Evolutionary conservation across 92 coral and sea anemone genomes (phyloP).

Genomic region (Parazoanthus darwini): DNA sequence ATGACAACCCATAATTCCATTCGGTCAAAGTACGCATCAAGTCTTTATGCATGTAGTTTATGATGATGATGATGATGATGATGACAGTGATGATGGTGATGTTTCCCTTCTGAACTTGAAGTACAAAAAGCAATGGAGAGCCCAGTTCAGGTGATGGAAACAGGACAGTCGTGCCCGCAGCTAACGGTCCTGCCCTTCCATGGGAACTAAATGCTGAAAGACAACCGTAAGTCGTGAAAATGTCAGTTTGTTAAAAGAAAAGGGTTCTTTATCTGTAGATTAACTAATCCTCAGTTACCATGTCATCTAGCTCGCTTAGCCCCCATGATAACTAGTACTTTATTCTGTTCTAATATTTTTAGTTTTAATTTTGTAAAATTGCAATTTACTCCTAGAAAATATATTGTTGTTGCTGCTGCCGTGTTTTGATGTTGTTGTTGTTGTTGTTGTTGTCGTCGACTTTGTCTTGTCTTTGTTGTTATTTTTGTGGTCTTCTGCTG

Average conservation of each 20-base stretch:
- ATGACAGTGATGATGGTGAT: neutral
- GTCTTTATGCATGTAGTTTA: neutral
- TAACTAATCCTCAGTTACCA: too few species aligned
- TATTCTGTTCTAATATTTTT: too few species aligned
- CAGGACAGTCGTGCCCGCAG: conserved; percentile 40
- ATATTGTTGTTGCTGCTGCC: too few species aligned
- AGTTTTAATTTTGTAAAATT: too few species aligned
- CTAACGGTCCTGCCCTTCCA: conserved; percentile 76
- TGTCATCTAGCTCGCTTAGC: too few species aligned
- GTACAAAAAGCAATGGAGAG: conserved; percentile 57
- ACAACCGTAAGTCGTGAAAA: conserved; percentile 65
- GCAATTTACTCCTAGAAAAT: too few species aligned
- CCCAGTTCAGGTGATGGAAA: conserved; percentile 56
- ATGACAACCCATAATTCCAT: too few species aligned
- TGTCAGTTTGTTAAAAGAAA: neutral
- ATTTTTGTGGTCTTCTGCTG: too few species aligned
- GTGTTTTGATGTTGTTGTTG: too few species aligned
- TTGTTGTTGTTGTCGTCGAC: too few species aligned
- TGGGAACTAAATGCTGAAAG: conserved; percentile 86
- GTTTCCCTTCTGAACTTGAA: neutral
- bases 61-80: neutral
- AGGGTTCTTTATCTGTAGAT: neutral
- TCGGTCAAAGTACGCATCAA: neutral
- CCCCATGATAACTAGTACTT: too few species aligned
- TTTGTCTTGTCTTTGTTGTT: too few species aligned